Base-by-base conservation (phyloP, 2,797 vertebrate species). In the Cossypha polioptera region DNA sequence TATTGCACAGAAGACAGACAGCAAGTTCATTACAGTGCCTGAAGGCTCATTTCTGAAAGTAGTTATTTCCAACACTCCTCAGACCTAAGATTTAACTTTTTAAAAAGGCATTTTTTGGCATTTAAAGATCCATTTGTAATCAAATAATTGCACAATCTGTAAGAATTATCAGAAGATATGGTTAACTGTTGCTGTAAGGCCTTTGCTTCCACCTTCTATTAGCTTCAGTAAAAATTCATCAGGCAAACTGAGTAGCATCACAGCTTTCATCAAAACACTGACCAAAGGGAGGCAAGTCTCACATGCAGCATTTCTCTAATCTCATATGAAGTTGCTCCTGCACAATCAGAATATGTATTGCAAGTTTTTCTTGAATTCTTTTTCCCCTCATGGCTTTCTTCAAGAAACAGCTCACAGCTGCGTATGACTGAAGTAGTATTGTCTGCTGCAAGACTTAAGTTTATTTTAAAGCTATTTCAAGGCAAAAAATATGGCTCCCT, bases 1-100 rank as follows among this genome's bases (percentile, higher is more conserved):
- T 98, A 98, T 97, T 98, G 98, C 97, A 98, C 97, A 96, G 92
- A 96, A 97, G 93, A 97, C 85, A 79, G 95, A 97, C 63, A 97
- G 86, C 92, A 96, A 97, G 59, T 93, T 97, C 88, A 89, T 96
- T 94, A 96, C 90, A 95, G 95, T 96, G 86, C 95, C 92, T 83
- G 83, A 97, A 96, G 91, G 94, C 66, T 91, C 57, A 73, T 94
- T 95, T 96, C 96, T 93, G 83, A 95, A 97, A 96, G 92, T 77
- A 84, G 61, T 24, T 93, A 59, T 77, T 94, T 96, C 80, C 73
- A 96, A 97, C 94, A 91, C 69, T 96, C 31, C 40, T 97, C 51
- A 96, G 90, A 95, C 81, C 88, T 88, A 96, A 94, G 45, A 90
- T 42, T 90, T 89, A 95, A 87, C 38, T 96, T 94, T 86, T 45